Evolutionary conservation across 2,888 invertebrate genomes (phyloP), one percentile per base, ranked within the genome.

Genomic region (Ichneumoninae sp.): DNA sequence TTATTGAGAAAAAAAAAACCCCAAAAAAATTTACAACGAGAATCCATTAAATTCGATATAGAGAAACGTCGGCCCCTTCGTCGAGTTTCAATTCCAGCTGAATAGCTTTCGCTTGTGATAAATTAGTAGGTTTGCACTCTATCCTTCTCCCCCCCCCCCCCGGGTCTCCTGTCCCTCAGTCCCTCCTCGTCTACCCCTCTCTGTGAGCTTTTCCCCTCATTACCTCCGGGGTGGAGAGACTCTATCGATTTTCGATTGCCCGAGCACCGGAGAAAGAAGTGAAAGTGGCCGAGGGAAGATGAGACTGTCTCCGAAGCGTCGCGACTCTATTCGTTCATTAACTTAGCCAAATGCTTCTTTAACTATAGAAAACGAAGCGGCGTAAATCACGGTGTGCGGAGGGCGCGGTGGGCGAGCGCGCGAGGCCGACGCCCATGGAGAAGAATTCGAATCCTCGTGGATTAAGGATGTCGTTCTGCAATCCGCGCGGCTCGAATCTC

Each of bases 281-380:
- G 50, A 40, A 66, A 80, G 36, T 47, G 22, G 57, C 60, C 47
- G 69, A 66, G 22, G 69, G 69, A 65, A 84, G 84, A 84, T 74
- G 78, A 82, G 74, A 84, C 81, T 82, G 65, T 79, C 60, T 68
- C 71, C 68, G 80, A 60, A 62, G 60, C 68, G 72, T 82, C 76
- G 82, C 85, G 82, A 85, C 82, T 85, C 85, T 82, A 82, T 85
- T 85, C 85, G 71, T 85, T 85, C 85, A 85, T 85, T 82, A 85
- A 85, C 82, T 82, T 80, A 72, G 80, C 82, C 82, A 72, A 82
- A 85, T 82, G 85, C 72, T 85, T 76, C 79, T 80, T 85, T 82
- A 80, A 82, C 79, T 77, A 47, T 76, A 36, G 66, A 65, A 76
- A 50, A 60, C 70, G 74, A 71, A 72, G 79, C 36, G 80, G 72